These are phyloP conservation scores for Myrmecobius fasciatus DNA, from an alignment of 2,113 vertebrate species.

Conservation along the genomic window DNA sequence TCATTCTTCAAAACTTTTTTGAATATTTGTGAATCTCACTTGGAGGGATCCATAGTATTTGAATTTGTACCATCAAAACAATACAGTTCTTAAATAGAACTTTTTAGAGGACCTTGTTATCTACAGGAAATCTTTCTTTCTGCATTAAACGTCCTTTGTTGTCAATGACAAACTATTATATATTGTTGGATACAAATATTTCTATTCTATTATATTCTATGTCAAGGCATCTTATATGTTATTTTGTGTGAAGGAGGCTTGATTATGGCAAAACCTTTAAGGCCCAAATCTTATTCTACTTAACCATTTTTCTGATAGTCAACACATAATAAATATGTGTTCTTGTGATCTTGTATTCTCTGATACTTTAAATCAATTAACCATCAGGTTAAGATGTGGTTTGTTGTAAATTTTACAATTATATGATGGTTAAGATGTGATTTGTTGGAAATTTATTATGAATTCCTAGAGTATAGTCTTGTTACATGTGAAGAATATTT, in stretches of 20 bases:
- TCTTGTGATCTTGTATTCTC: background rate
- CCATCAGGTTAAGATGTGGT: too few relatives aligned
- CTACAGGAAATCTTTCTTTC: background rate
- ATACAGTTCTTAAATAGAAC: background rate
- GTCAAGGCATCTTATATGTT: background rate
- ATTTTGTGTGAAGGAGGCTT: background rate
- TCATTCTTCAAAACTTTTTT: background rate
- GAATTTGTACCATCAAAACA: background rate
- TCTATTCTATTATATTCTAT: too few relatives aligned
- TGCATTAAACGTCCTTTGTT: background rate
- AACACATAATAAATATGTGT: background rate
- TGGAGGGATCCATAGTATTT: background rate
- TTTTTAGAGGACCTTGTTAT: background rate
- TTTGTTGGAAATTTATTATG: background rate
- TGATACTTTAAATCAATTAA: background rate
- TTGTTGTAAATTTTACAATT: background rate
- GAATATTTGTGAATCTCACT: background rate
- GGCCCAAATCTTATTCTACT: too few relatives aligned
- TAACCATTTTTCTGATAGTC: background rate
- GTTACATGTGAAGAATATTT: background rate
- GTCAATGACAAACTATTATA: background rate
- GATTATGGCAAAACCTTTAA: background rate
- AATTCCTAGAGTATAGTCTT: background rate
- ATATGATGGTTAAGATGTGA: background rate
- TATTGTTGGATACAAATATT: background rate